Evolutionary conservation across 2,113 vertebrate genomes (phyloP).

Genomic region (Menura novaehollandiae): DNA sequence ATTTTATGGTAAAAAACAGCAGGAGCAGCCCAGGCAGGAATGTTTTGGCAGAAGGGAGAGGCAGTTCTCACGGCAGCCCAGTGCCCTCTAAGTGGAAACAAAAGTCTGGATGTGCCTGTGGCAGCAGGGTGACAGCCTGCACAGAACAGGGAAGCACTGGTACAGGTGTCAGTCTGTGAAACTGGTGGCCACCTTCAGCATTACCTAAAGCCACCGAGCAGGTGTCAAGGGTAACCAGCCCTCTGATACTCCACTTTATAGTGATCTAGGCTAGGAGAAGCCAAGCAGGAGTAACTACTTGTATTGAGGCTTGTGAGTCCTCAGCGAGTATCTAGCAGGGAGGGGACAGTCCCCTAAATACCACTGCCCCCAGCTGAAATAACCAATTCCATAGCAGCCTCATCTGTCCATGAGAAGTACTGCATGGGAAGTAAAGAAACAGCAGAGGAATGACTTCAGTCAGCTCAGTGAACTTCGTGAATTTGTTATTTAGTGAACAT

Average conservation of each 20-base stretch:
- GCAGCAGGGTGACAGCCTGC: background rate
- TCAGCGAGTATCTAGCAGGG: background rate
- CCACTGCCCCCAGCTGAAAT: background rate
- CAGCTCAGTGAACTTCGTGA: fast-evolving
- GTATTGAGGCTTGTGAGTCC: background rate
- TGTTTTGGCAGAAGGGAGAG: background rate
- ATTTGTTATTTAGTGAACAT: background rate
- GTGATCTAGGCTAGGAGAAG: background rate
- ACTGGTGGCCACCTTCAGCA: background rate
- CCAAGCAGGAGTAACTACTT: background rate
- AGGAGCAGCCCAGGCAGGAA: background rate
- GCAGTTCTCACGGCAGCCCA: background rate
- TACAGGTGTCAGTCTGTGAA: background rate
- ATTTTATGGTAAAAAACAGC: background rate
- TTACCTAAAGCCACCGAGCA: background rate
- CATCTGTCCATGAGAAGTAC: background rate
- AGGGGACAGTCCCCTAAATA: background rate
- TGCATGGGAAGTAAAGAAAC: background rate
- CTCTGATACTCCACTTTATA: background rate
- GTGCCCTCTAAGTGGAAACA: background rate
- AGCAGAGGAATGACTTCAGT: background rate
- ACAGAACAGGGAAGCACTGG: too few relatives aligned
- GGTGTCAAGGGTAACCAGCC: background rate
- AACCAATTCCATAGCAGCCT: conserved; percentile 4
- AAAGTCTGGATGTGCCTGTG: background rate